A percentile compares a stretch with the other conserved stretches of the same genome.
Conservation (phyloP, 2,888 invertebrate genomes). For the Tinea trinotella region DNA sequence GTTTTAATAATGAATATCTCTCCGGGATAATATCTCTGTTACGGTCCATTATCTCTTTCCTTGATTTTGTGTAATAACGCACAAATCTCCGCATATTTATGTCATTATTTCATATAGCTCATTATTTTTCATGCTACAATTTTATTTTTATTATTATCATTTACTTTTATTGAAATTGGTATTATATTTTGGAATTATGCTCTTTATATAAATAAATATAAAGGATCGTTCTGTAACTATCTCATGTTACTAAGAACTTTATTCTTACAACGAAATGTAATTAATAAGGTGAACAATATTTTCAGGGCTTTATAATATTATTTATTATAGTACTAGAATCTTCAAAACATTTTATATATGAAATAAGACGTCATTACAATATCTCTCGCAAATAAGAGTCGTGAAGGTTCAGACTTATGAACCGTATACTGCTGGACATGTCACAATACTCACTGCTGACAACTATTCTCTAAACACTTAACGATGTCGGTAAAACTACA, state of each 20-base stretch:
- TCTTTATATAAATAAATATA: no score
- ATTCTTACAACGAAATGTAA: no score
- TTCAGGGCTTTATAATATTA: no score
- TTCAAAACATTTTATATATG: neutral
- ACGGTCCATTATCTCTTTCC: slow-evolving; percentile 12
- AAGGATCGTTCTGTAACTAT: no score
- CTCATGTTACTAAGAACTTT: no score
- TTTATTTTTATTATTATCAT: neutral
- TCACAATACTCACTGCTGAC: slow-evolving; percentile 1
- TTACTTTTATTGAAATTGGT: no score
- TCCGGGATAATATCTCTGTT: slow-evolving; percentile 9
- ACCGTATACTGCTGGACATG: slow-evolving; percentile 12
- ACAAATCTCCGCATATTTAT: slow-evolving; percentile 9
- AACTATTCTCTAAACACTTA: neutral
- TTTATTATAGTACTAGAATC: neutral
- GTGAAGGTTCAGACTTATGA: slow-evolving; percentile 8
- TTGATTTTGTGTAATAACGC: slow-evolving; percentile 11
- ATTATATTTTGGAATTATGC: no score
- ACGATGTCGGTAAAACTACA: neutral
- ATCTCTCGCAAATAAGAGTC: neutral
- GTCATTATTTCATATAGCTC: neutral
- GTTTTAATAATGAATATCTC: neutral
- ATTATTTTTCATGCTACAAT: neutral
- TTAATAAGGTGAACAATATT: no score
- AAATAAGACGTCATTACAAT: neutral